Conservation (phyloP, 1,140 invertebrate species). For the Andricus grossulariae region DNA sequence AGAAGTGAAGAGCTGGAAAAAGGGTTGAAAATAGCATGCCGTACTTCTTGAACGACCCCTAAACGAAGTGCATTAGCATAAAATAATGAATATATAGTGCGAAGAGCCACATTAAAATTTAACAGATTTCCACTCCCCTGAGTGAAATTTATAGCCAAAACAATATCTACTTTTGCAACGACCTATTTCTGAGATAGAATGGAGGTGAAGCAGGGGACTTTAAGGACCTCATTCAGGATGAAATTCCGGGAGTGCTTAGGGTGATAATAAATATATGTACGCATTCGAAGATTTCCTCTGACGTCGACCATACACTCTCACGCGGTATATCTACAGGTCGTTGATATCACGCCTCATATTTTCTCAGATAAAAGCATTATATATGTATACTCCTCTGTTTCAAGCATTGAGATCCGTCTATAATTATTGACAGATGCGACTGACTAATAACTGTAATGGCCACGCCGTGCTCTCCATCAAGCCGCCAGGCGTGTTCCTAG, state of each 20-base stretch:
- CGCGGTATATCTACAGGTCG: constrained; percentile 55
- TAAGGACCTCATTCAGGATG: neutral
- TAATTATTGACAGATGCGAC: constrained; percentile 61
- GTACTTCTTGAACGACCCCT: too few relatives aligned
- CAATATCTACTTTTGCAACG: neutral
- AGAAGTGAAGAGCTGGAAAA: too few relatives aligned
- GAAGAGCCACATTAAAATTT: neutral
- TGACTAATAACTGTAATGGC: constrained; percentile 42
- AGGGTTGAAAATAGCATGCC: too few relatives aligned
- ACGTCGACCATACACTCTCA: constrained; percentile 20
- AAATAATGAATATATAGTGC: too few relatives aligned
- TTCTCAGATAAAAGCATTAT: constrained; percentile 54
- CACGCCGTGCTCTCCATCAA: neutral
- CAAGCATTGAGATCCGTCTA: constrained; percentile 47
- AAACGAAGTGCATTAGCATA: too few relatives aligned
- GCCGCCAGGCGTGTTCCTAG: neutral
- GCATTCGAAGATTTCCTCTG: constrained; percentile 22
- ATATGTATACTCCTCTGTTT: constrained; percentile 40
- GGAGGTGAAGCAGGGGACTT: neutral
- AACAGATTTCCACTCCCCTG: neutral
- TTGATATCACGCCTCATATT: constrained; percentile 61
- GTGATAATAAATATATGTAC: constrained; percentile 12
- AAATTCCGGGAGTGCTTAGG: neutral
- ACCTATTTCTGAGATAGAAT: neutral
- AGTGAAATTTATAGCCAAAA: neutral